Evolutionary conservation across 53 echinoderm and acorn worm genomes (phyloP), one percentile per base, ranked within the genome.

Genomic region (Apostichopus leukothele): DNA sequence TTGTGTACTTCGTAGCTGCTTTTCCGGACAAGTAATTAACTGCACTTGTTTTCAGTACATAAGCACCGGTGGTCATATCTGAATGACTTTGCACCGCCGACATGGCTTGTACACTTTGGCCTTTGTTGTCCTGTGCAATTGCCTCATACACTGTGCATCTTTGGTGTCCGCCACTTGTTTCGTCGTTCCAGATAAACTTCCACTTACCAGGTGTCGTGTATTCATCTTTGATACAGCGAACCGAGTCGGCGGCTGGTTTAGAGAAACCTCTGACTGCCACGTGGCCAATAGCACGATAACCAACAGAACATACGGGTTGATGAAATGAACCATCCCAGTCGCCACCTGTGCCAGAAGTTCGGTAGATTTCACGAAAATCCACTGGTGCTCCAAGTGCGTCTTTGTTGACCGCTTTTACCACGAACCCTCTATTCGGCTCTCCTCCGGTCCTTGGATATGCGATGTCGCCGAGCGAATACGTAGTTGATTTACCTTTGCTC

Each of bases 381-480:
- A 26, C 6, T 18, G 76, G 25, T 76, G 13, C 14, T 22, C 51
- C 26, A 16, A 76, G 76, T 13, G 76, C 76, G 51, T 76, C 27
- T 5, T 25, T 1, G 5, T 76, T 26, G 26, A 22, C 8, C 10
- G 79, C 52, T 21, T 79, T 79, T 6, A 79, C 79, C 0, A 79
- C 79, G 50, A 7, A 79, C 5, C 53, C 79, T 21, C 53, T 79
- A 5, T 12, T 5, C 16, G 79, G 79, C 10, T 9, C 16, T 12
- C 54, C 55, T 5, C 19, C 54, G 53, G 53, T n/a, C 14, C 11
- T 8, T 5, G 52, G 51, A 61, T 11, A 61, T 0, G 79, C 79
- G 25, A 79, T 79, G 13, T 79, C 79, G 16, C 79, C 79, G 3
- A 79, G 53, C 2, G 79, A 79, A 50, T 79, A 79, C 4, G 79